Evolutionary conservation across 2,797 vertebrate species (phyloP).

Genomic region (Gobionotothen gibberifrons): DNA sequence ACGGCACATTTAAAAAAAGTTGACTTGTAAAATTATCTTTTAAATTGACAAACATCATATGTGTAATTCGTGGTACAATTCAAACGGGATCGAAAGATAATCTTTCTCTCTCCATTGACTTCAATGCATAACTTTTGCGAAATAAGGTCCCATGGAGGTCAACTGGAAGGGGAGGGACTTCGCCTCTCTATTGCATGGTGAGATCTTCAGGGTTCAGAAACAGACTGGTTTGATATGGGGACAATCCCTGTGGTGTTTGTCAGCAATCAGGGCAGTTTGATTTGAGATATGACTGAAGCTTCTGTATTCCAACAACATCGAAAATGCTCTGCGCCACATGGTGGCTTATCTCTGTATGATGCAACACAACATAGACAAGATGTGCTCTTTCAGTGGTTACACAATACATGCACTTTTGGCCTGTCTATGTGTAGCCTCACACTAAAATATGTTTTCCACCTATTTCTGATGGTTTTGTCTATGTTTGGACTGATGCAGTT

Average conservation of each 20-base stretch:
- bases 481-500: not conserved
- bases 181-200: constrained; percentile 35
- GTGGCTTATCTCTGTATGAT: constrained; percentile 65
- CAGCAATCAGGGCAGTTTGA: constrained; percentile 40
- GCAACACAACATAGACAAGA: constrained; percentile 53
- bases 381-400: constrained; percentile 47
- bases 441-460: constrained; percentile 20
- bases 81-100: too few species aligned
- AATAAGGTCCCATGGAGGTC: too few species aligned
- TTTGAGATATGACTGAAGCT: constrained; percentile 57
- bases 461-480: constrained; percentile 5
- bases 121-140: too few species aligned
- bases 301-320: constrained; percentile 71
- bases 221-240: constrained; percentile 41
- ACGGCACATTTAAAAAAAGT: too few species aligned
- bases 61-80: too few species aligned
- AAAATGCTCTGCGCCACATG: constrained; percentile 62
- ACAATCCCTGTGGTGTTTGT: constrained; percentile 57
- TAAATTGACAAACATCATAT: too few species aligned
- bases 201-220: constrained; percentile 42
- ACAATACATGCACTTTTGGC: constrained; percentile 44
- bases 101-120: too few species aligned
- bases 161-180: too few species aligned
- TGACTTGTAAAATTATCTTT: too few species aligned
- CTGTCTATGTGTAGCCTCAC: constrained; percentile 20